phyloP scores from a whole-genome alignment of 2,888 invertebrate species.

The Eucera pruinosa region DNA sequence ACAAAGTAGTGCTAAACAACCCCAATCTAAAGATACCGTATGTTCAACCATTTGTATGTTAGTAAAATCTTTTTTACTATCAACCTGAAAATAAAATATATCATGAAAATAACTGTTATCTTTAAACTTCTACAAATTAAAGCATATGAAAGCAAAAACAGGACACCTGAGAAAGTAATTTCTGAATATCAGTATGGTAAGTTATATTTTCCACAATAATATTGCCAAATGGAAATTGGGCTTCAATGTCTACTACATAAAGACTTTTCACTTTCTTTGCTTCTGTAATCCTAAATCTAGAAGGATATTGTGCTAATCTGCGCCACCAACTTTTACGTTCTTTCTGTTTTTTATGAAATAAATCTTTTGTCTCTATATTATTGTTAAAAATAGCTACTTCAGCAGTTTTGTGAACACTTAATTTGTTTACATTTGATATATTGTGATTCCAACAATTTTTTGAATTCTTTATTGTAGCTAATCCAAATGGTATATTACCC shows the following conservation, averaged over 20 bases:
- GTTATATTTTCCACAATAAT: constrained; percentile 88
- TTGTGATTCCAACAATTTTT: constrained; percentile 74
- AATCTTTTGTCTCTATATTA: constrained; percentile 85
- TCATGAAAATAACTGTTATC: constrained; percentile 35
- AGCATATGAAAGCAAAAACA: not conserved
- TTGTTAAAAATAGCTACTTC: constrained; percentile 73
- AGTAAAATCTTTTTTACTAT: constrained; percentile 50
- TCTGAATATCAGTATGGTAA: constrained; percentile 72
- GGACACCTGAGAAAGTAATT: constrained; percentile 68
- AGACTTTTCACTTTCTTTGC: constrained; percentile 83
- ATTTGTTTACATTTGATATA: constrained; percentile 42
- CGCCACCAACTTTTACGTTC: constrained; percentile 95
- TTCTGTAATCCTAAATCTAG: constrained; percentile 88
- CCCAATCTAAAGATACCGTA: constrained; percentile 80
- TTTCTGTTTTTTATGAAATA: constrained; percentile 91
- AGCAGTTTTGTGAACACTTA: constrained; percentile 71
- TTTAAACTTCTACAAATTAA: constrained; percentile 4
- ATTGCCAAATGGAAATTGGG: constrained; percentile 88
- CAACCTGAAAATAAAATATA: constrained; percentile 68
- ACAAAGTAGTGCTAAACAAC: constrained; percentile 78
- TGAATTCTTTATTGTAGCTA: constrained; percentile 72
- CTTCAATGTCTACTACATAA: constrained; percentile 87
- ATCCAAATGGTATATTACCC: constrained; percentile 74
- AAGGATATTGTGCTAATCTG: constrained; percentile 88
- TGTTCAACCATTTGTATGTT: constrained; percentile 78